Base-by-base conservation (phyloP, 2,888 invertebrate species). In the Acanthopleura granulata region DNA sequence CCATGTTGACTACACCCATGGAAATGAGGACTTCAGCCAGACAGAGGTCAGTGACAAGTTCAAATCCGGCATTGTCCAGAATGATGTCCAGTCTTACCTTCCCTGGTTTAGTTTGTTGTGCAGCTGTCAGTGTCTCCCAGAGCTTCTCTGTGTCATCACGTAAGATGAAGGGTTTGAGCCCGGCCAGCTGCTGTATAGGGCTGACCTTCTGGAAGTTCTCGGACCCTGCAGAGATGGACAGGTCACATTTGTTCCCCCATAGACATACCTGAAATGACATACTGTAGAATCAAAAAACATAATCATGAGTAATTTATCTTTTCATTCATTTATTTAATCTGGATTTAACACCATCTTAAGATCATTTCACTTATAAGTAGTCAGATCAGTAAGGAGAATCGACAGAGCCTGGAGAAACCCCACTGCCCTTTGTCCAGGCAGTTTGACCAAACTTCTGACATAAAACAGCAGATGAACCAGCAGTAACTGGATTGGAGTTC, bases 191-290 rank as follows among this genome's bases (percentile, higher is more conserved):
- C 73, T 91, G 91, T 72, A 95, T 86, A 0, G 93, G 92, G 88
- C 94, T 91, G 0, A 90, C 89, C 0, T 87, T 90, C 79, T 93
- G 92, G 69, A 92, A 91, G 70, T 93, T 93, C 62, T 93, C 92
- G 74, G 88, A 89, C 22, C 97, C 97, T 51, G 92, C 92, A 0
- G 96, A 94, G 69, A 98, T 91, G 0, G 97, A 97, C 72, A 99
- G 91, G 91, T 99, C 99, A 88, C 95, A 96, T 88, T 95, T 95
- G 91, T 99, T 99, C 0, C 97, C 95, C 99, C 99, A 99, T 16
- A 99, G 92, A 86, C 94, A 94, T 18, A 92, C 82, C 91, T 92
- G 83, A 0, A 82, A 75, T 49, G 74, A 76, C n/a, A 71, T 15
- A 40, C 12, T 57, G 40, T 40, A 9, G 4, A 40, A 40, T 40